Evolutionary conservation across 2,113 vertebrate species (phyloP).

Genomic region (Drymodes brunneopygia): DNA sequence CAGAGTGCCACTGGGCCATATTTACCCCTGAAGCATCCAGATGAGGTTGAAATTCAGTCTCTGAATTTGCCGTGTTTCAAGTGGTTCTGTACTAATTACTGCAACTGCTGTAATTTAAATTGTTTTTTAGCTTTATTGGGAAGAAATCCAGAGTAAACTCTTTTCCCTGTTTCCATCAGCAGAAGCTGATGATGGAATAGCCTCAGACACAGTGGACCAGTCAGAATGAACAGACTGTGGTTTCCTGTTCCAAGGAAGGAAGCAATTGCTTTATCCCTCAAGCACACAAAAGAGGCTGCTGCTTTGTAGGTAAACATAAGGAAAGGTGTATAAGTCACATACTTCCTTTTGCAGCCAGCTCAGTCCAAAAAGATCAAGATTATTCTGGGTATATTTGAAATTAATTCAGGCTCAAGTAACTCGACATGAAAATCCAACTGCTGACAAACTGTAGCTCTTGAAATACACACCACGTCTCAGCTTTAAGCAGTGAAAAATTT

Average conservation of each 20-base stretch:
- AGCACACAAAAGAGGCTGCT: not conserved
- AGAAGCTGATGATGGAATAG: not conserved
- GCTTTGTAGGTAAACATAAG: not conserved
- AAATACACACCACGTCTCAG: not conserved
- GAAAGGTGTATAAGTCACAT: constrained; percentile 8
- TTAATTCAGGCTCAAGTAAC: not conserved
- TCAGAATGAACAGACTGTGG: constrained; percentile 22
- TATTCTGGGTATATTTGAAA: not conserved
- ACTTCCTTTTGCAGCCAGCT: not conserved
- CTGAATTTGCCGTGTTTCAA: not conserved
- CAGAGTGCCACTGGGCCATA: not conserved
- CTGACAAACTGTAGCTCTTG: not conserved
- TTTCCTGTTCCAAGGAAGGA: constrained; percentile 35
- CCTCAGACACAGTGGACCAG: not conserved
- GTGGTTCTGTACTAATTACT: not conserved
- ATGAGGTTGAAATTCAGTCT: not conserved
- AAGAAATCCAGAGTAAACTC: not conserved
- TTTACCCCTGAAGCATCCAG: not conserved
- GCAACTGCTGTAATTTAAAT: not conserved
- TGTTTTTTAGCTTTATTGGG: not conserved
- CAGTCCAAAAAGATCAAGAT: not conserved
- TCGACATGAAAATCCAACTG: not conserved
- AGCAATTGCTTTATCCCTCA: constrained; percentile 19
- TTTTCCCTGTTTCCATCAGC: not conserved
- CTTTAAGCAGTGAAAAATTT: not conserved